Percentiles rank a stretch among this genome's conserved stretches.
Evolutionary conservation across 1,140 invertebrate species (phyloP).

Genomic region (Magallana ariakensis): DNA sequence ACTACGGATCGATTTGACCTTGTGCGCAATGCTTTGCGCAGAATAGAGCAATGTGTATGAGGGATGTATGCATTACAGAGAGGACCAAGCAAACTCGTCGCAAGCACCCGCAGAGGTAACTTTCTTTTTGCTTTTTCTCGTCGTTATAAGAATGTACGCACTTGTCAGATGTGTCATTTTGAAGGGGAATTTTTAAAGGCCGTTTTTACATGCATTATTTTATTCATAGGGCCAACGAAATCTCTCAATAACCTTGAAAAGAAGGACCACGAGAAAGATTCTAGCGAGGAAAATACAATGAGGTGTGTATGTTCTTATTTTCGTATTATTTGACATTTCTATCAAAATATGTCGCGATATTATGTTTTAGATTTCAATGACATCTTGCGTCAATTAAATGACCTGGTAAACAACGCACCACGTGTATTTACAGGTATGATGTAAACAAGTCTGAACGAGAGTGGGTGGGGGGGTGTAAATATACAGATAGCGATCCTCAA

Average conservation of each 20-base stretch:
- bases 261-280: constrained; percentile 51
- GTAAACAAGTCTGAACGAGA: too few relatives aligned
- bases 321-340: neutral
- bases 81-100: constrained; percentile 70
- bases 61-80: constrained; percentile 70
- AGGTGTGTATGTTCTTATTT: constrained; percentile 46
- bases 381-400: neutral
- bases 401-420: neutral
- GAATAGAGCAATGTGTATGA: constrained; percentile 55
- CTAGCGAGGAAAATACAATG: constrained; percentile 58
- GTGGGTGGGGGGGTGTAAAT: too few relatives aligned
- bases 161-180: constrained; percentile 44
- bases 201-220: constrained; percentile 50
- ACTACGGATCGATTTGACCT: neutral
- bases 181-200: constrained; percentile 52
- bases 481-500: too few relatives aligned
- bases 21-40: constrained; percentile 63
- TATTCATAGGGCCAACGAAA: constrained; percentile 62
- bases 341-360: neutral
- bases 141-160: constrained; percentile 12
- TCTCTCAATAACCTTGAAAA: constrained; percentile 65
- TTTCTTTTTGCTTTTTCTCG: constrained; percentile 38
- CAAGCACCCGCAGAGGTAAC: constrained; percentile 69
- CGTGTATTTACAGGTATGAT: constrained; percentile 33
- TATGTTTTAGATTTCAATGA: neutral